Conservation (phyloP, 2,888 invertebrate genomes). For the Yponomeuta plumbellus region DNA sequence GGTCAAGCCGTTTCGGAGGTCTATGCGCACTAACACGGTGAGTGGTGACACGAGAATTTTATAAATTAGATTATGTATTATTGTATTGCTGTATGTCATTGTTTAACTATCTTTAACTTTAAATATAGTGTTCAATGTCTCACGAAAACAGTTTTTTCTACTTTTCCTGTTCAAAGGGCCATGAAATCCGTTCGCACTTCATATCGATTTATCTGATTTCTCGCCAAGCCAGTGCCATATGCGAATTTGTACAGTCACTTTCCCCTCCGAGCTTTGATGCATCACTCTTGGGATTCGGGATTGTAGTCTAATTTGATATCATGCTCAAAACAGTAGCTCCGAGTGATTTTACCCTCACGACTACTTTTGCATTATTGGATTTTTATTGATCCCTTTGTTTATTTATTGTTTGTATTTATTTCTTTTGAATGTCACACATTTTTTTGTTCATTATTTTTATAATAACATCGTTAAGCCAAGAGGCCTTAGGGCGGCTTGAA, state of each 20-base stretch:
- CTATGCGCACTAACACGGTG: too few species aligned
- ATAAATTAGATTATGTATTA: too few species aligned
- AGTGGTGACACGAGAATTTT: too few species aligned
- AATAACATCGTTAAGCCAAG: too few species aligned
- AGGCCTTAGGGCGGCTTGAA: too few species aligned
- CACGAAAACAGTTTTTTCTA: conserved; percentile 12
- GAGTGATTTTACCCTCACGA: background rate
- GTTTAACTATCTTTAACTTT: too few species aligned
- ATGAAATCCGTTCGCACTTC: conserved; percentile 23
- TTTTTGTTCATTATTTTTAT: background rate
- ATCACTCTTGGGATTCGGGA: conserved; percentile 42
- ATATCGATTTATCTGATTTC: conserved; percentile 18
- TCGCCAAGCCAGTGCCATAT: conserved; percentile 3
- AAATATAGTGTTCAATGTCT: too few species aligned
- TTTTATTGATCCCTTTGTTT: conserved; percentile 7
- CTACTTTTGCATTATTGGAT: conserved; percentile 9
- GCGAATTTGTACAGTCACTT: background rate
- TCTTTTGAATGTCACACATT: background rate
- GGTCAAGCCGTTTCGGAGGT: too few species aligned
- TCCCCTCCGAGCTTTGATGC: conserved; percentile 41
- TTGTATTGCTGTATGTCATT: too few species aligned
- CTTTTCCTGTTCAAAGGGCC: conserved; percentile 14
- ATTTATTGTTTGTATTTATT: background rate
- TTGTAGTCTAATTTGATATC: conserved; percentile 47
- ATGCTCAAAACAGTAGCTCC: conserved; percentile 37